Evolutionary conservation across 2,888 invertebrate genomes (phyloP).

Genomic region (Fragum fragum): DNA sequence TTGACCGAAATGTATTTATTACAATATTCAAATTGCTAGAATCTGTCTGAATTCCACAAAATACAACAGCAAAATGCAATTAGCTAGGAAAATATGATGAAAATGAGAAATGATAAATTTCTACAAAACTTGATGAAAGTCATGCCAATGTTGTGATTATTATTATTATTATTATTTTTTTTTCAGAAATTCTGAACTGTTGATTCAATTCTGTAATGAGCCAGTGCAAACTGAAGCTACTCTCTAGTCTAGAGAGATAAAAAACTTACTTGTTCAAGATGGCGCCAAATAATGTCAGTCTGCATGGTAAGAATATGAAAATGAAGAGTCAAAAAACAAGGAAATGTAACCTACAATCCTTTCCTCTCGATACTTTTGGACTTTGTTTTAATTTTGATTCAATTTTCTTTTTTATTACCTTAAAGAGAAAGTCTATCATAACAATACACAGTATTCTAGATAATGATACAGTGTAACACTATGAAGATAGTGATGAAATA

Average conservation of each 20-base stretch:
- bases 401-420: no score
- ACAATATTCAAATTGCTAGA: no score
- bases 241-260: slow-evolving; percentile 25
- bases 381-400: no score
- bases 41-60: not conserved
- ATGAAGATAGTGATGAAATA: no score
- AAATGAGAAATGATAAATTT: not conserved
- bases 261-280: slow-evolving; percentile 78
- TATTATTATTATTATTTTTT: no score
- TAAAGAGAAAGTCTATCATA: no score
- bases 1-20: no score
- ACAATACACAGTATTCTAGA: no score
- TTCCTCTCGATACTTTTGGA: no score
- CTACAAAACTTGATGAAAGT: slow-evolving; percentile 1
- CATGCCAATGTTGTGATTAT: not conserved
- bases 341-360: not conserved
- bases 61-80: not conserved
- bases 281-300: slow-evolving; percentile 79
- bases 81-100: not conserved
- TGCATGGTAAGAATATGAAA: slow-evolving; percentile 48
- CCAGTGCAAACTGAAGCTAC: slow-evolving; percentile 24
- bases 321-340: slow-evolving; percentile 1
- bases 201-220: not conserved
- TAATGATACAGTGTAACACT: no score
- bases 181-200: not conserved